Percentiles rank a stretch among this genome's conserved stretches.
Conservation (phyloP, 1,140 invertebrate species). For the Ceratosolen fusciceps region DNA sequence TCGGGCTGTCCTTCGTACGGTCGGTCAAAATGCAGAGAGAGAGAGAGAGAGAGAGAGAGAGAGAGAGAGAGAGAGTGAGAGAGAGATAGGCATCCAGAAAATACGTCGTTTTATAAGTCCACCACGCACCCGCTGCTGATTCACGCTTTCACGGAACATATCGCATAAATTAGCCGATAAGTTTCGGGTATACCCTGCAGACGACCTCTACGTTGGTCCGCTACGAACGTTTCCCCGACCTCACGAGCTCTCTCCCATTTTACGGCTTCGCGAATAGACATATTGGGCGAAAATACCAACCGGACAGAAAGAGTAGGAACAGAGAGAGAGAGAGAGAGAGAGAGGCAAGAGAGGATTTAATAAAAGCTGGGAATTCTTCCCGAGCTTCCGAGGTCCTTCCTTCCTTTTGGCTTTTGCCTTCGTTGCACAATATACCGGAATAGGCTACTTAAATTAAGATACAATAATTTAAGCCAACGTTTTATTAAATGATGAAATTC, state of each 20-base stretch:
- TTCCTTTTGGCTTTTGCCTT: neutral
- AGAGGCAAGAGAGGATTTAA: neutral
- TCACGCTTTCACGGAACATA: slow-evolving; percentile 35
- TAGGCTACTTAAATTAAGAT: neutral
- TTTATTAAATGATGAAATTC: too few species aligned
- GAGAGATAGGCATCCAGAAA: neutral
- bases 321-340: neutral
- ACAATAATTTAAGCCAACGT: neutral
- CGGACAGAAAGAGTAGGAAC: neutral
- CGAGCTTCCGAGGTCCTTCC: neutral
- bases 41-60: too few species aligned
- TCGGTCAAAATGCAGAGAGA: neutral
- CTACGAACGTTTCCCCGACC: neutral
- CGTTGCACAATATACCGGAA: neutral
- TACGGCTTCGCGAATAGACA: neutral
- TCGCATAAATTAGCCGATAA: slow-evolving; percentile 47
- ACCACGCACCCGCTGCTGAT: slow-evolving; percentile 3
- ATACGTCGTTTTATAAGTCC: neutral
- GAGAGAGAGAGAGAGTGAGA: neutral
- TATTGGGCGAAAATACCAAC: neutral
- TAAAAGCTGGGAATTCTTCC: neutral
- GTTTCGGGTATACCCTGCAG: neutral
- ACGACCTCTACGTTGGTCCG: slow-evolving; percentile 19
- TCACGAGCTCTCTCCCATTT: neutral
- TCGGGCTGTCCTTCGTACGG: slow-evolving; percentile 40